phyloP scores from a whole-genome alignment of 2,113 vertebrate genomes.

The Gnathonemus echidnorhynchus region DNA sequence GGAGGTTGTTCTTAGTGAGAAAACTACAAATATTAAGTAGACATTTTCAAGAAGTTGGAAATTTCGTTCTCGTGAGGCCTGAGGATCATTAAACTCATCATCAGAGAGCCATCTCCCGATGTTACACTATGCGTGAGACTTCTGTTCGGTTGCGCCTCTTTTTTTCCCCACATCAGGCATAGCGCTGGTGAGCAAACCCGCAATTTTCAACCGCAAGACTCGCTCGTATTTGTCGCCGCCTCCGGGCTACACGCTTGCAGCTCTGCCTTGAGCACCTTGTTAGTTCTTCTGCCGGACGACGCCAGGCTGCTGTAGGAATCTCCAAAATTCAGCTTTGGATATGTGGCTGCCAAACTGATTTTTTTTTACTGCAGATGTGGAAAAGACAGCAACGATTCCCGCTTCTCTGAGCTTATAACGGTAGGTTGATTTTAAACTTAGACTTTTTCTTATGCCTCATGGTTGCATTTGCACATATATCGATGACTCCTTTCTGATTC shows the following conservation, averaged over 20 bases:
- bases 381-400: background rate
- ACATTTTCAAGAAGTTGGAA: background rate
- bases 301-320: background rate
- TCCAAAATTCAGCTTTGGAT: background rate
- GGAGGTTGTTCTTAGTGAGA: background rate
- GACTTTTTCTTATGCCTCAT: background rate
- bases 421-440: background rate
- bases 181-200: background rate
- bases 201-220: background rate
- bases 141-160: background rate
- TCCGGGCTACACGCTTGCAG: background rate
- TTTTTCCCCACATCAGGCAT: background rate
- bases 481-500: background rate
- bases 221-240: background rate
- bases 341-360: background rate
- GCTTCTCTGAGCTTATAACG: background rate
- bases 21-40: background rate
- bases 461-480: background rate
- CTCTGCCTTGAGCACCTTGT: background rate
- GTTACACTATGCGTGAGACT: background rate
- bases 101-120: background rate
- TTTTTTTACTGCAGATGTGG: background rate
- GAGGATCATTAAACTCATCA: background rate
- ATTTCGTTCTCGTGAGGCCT: background rate
- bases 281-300: background rate